Evolutionary conservation across 2,888 invertebrate genomes (phyloP).

Genomic region (Stenotaenia linearis): DNA sequence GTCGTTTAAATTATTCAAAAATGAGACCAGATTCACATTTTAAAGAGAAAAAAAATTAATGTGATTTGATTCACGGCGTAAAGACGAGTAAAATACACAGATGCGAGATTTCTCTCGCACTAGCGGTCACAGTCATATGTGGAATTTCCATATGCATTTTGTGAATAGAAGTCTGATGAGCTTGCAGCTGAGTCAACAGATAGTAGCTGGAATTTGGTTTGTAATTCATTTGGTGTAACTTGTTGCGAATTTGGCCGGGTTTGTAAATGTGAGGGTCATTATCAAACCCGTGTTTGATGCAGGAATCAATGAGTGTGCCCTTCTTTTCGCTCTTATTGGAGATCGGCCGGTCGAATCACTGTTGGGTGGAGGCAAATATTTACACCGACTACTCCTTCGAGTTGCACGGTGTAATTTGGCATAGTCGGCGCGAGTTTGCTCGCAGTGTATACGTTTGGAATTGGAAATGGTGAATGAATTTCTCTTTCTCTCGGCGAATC

Average conservation of each 20-base stretch:
- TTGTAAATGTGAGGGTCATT: neutral
- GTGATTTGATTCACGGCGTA: too few relatives aligned
- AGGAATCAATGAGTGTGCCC: neutral
- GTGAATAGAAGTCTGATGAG: slow-evolving; percentile 7
- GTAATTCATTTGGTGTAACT: neutral
- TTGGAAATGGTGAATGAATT: neutral
- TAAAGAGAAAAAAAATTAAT: too few relatives aligned
- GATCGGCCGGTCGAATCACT: neutral
- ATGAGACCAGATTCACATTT: too few relatives aligned
- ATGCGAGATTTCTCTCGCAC: neutral
- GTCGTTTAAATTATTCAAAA: too few relatives aligned
- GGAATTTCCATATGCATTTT: neutral
- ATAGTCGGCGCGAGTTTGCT: neutral
- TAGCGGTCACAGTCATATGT: neutral
- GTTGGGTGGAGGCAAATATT: neutral
- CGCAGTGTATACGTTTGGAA: neutral
- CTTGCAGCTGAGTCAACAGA: slow-evolving; percentile 2
- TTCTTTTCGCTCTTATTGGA: neutral
- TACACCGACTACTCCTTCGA: neutral
- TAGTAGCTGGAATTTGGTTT: neutral
- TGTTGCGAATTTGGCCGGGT: neutral
- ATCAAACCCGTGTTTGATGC: neutral
- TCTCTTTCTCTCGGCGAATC: neutral
- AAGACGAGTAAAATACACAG: neutral
- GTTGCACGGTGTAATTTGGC: neutral